Evolutionary conservation across 2,113 vertebrate species (phyloP).

Genomic region (Psephotus haematonotus): DNA sequence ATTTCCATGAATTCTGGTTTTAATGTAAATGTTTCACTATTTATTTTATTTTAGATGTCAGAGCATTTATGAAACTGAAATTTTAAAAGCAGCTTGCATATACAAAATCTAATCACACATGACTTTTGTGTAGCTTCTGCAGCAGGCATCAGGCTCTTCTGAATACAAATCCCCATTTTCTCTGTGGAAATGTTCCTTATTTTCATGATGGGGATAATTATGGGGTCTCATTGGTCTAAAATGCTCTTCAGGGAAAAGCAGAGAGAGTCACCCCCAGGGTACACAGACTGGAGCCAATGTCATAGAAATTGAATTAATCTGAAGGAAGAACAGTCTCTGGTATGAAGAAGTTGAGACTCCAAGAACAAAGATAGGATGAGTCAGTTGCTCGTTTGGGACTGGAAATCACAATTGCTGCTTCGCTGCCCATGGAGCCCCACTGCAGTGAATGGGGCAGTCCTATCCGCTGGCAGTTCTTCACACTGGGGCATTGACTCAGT

Average conservation of each 20-base stretch:
- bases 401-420: neutral
- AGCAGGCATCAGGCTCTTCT: neutral
- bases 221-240: neutral
- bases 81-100: neutral
- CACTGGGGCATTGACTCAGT: neutral
- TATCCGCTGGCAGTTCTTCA: neutral
- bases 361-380: neutral
- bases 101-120: neutral
- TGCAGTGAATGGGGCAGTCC: neutral
- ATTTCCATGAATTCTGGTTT: constrained; percentile 39
- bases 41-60: neutral
- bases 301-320: neutral
- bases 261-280: neutral
- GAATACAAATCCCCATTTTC: neutral
- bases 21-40: neutral
- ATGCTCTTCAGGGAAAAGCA: neutral
- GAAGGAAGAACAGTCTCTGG: neutral
- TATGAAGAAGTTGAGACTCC: neutral
- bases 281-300: neutral
- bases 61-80: neutral
- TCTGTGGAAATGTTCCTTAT: neutral
- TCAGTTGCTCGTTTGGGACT: neutral
- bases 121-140: neutral
- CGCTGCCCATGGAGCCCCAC: neutral
- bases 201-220: neutral